These are phyloP conservation scores for Charanyca ferruginea DNA, from an alignment of 2,888 invertebrate genomes.

Conservation along the genomic window DNA sequence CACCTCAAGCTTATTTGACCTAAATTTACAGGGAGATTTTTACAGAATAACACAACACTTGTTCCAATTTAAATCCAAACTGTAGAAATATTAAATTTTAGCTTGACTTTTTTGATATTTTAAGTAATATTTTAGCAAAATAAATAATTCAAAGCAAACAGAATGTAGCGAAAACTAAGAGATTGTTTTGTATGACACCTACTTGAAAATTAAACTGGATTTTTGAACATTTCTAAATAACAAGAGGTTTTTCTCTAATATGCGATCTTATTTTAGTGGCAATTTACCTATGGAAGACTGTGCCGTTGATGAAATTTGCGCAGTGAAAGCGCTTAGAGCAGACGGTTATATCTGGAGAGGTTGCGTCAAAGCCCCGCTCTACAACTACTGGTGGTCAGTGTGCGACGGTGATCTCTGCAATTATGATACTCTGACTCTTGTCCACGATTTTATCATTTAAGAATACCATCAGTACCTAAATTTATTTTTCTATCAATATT, in stretches of 20 bases:
- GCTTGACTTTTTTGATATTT: neutral
- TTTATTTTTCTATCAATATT: conserved; percentile 31
- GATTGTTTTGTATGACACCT: conserved; percentile 4
- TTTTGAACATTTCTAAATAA: neutral
- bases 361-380: conserved; percentile 77
- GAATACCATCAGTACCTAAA: neutral
- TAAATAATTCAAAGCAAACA: neutral
- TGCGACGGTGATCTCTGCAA: conserved; percentile 82
- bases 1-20: too few species aligned
- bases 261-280: conserved; percentile 67
- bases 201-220: neutral
- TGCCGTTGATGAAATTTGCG: conserved; percentile 79
- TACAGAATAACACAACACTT: neutral
- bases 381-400: conserved; percentile 81
- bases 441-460: conserved; percentile 71
- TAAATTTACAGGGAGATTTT: too few species aligned
- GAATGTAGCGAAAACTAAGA: neutral
- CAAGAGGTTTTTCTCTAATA: too few species aligned
- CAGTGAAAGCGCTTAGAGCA: conserved; percentile 74
- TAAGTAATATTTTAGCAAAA: neutral
- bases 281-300: conserved; percentile 75
- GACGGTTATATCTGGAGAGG: conserved; percentile 84
- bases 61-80: neutral
- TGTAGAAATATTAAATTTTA: neutral
- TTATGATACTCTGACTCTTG: conserved; percentile 71